Conservation (phyloP, 2,888 invertebrate genomes). For the Lampropteryx suffumata region DNA sequence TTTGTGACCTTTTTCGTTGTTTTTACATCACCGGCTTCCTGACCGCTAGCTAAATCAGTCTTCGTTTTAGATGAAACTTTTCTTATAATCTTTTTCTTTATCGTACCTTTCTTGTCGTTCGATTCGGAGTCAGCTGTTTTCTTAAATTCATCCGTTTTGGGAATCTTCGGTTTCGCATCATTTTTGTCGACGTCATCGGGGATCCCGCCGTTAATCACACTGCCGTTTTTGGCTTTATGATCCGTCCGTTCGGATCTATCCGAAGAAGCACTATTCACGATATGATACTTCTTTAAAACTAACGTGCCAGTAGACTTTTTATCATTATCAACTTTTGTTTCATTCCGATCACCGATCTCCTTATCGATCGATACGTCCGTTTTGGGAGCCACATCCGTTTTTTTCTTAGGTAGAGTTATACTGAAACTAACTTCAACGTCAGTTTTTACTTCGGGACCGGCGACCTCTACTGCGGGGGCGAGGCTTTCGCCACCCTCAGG, state of each 20-base stretch:
- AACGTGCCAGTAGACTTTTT: constrained; percentile 45
- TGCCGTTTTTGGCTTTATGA: constrained; percentile 49
- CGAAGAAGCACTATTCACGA: constrained; percentile 45
- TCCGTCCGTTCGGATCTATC: constrained; percentile 45
- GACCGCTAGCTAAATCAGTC: constrained; percentile 57
- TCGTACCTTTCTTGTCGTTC: constrained; percentile 65
- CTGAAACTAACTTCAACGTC: constrained; percentile 77
- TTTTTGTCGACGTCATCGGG: constrained; percentile 52
- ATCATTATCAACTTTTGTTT: constrained; percentile 36
- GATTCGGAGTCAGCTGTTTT: constrained; percentile 54
- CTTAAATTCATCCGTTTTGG: constrained; percentile 53
- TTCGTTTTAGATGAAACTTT: constrained; percentile 77
- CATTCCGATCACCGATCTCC: constrained; percentile 38
- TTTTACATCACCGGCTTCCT: constrained; percentile 58
- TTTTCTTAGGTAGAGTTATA: constrained; percentile 70
- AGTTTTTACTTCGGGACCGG: constrained; percentile 49
- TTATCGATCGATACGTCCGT: constrained; percentile 42
- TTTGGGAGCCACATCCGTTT: constrained; percentile 44
- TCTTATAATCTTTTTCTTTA: constrained; percentile 74
- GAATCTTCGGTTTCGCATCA: constrained; percentile 49
- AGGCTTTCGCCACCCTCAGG: constrained; percentile 52
- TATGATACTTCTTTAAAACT: constrained; percentile 65
- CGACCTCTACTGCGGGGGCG: constrained; percentile 41
- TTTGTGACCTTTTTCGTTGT: constrained; percentile 67
- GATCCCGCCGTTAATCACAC: constrained; percentile 47